Percentiles rank a stretch among this genome's conserved stretches.
phyloP scores from a whole-genome alignment of 2,113 vertebrate species.

The Caretta caretta region DNA sequence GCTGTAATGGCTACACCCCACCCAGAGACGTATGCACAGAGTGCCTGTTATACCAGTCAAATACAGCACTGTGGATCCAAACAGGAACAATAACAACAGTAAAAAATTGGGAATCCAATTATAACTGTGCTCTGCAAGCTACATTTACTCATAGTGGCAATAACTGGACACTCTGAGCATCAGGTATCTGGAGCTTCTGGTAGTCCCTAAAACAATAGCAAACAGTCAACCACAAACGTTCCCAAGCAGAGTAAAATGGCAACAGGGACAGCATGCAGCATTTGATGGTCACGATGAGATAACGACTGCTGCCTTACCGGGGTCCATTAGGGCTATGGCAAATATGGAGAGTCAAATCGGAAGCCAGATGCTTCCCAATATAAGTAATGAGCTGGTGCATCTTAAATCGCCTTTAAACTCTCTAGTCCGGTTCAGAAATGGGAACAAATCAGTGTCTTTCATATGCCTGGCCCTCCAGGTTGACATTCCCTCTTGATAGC shows the following conservation, averaged over 20 bases:
- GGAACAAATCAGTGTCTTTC: background rate
- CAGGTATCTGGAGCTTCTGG: fast-evolving
- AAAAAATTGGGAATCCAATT: background rate
- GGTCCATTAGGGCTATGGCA: background rate
- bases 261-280: background rate
- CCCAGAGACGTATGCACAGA: too few species aligned
- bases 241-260: background rate
- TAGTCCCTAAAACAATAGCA: background rate
- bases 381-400: background rate
- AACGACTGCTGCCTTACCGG: background rate
- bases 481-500: background rate
- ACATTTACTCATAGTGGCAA: background rate
- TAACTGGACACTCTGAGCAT: background rate
- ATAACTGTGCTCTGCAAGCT: background rate
- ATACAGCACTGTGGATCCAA: background rate
- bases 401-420: background rate
- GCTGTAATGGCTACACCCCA: too few species aligned
- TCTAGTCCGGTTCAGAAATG: background rate
- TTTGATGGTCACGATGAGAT: background rate
- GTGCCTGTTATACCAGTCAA: background rate
- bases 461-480: background rate
- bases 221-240: fast-evolving
- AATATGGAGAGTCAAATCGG: background rate
- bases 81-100: fast-evolving
- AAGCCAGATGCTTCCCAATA: background rate